phyloP scores from a whole-genome alignment of 2,113 vertebrate species.

The Barnardius zonarius region DNA sequence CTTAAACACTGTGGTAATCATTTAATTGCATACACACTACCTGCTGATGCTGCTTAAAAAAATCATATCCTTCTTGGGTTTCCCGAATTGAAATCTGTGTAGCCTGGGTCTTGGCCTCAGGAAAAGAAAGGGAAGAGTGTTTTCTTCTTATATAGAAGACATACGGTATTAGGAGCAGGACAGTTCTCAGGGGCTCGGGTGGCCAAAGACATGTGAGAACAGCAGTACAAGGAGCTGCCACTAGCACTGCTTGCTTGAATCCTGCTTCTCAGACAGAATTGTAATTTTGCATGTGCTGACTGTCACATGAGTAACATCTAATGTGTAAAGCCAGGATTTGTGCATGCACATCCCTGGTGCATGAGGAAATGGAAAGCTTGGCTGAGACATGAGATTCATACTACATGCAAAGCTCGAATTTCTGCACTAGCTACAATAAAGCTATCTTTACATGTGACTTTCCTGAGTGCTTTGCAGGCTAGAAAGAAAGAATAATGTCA shows the following conservation, averaged over 20 bases:
- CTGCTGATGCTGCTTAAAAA: neutral
- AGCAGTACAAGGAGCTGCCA: neutral
- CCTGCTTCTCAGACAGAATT: neutral
- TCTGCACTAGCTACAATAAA: neutral
- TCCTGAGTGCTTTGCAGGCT: neutral
- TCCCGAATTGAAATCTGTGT: neutral
- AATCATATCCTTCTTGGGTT: neutral
- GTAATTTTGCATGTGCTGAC: neutral
- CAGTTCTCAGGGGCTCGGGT: neutral
- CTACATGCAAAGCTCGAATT: neutral
- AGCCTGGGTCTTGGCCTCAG: neutral
- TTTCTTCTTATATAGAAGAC: neutral
- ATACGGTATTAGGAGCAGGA: neutral
- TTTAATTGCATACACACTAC: neutral
- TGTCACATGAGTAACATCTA: neutral
- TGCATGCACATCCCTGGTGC: neutral
- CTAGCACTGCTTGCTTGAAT: neutral
- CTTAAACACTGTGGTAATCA: neutral
- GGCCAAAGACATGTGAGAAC: neutral
- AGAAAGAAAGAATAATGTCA: neutral
- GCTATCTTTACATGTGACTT: neutral
- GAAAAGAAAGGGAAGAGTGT: neutral
- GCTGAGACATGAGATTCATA: neutral
- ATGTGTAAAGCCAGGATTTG: neutral
- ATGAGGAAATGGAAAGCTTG: neutral